phyloP scores from a whole-genome alignment of 2,113 vertebrate genomes.

The Cyprinus carpio region DNA sequence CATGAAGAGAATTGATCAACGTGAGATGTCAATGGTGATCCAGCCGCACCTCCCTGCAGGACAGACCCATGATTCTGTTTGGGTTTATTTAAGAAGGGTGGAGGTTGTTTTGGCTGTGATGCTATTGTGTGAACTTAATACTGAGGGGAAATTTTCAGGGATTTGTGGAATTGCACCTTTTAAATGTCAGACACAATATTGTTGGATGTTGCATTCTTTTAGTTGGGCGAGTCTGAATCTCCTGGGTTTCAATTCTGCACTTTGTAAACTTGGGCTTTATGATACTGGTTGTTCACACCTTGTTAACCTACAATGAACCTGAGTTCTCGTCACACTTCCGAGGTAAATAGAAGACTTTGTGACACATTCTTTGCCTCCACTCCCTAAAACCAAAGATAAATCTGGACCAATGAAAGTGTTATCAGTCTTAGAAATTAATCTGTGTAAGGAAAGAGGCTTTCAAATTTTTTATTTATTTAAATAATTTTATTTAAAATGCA shows the following conservation, averaged over 20 bases:
- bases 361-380: background rate
- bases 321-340: background rate
- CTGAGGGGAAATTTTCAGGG: constrained; percentile 29
- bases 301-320: constrained; percentile 6
- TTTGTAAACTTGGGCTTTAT: background rate
- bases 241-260: background rate
- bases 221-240: background rate
- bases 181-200: constrained; percentile 58
- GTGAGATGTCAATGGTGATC: constrained; percentile 18
- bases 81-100: constrained; percentile 59
- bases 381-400: background rate
- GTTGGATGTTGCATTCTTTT: background rate
- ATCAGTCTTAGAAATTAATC: background rate
- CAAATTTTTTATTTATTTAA: too few species aligned
- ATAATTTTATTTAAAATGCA: background rate
- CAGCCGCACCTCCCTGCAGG: background rate
- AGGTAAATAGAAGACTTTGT: constrained; percentile 1
- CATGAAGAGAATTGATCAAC: constrained; percentile 22
- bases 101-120: constrained; percentile 56
- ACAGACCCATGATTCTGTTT: constrained; percentile 55
- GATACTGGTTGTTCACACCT: constrained; percentile 21
- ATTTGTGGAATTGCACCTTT: constrained; percentile 40
- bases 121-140: constrained; percentile 47
- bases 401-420: background rate
- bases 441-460: too few species aligned